Evolutionary conservation across 2,113 vertebrate genomes (phyloP), one percentile per base, ranked within the genome.

Genomic region (Sylvietta virens): DNA sequence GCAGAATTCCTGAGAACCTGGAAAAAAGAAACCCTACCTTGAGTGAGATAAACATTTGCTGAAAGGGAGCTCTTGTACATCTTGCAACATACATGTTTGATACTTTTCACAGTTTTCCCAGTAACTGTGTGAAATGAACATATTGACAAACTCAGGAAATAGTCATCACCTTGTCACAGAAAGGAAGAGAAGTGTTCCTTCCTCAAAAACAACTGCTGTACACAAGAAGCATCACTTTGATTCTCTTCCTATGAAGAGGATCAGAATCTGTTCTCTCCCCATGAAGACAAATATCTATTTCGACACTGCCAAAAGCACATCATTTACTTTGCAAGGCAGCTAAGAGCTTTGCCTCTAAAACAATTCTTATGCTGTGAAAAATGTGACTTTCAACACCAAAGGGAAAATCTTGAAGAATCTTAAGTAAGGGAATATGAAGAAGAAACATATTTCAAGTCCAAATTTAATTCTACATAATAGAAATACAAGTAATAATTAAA

Each of bases 1-100:
- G 98, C 97, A 98, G 97, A 98, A 97, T 98, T 98, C 97, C 97
- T 98, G 97, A 98, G 97, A 97, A 98, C 97, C 97, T 98, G 97
- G 97, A 97, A 98, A 96, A 97, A 97, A 98, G 97, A 98, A 98
- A 98, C 97, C 97, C 97, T 98, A 96, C 97, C 97, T 97, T 98
- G 97, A 98, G 97, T 83, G 96, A 98, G 90, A 98, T 86, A 97
- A 97, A 97, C 97, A 97, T 91, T 97, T 92, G 95, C 96, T 96
- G 96, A 97, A 98, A 98, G 94, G 95, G 97, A 96, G 93, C 84
- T 98, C 94, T 97, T 97, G 97, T 56, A 97, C 87, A 97, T 97
- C 95, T 94, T 94, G 95, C 66, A 97, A 98, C 96, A 94, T 89
- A 96, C 87, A 73, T 19, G 93, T 96, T 58, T 87, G 92, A 85